phyloP scores from a whole-genome alignment of 2,797 vertebrate species.

The Coranthus polyacanthus region DNA sequence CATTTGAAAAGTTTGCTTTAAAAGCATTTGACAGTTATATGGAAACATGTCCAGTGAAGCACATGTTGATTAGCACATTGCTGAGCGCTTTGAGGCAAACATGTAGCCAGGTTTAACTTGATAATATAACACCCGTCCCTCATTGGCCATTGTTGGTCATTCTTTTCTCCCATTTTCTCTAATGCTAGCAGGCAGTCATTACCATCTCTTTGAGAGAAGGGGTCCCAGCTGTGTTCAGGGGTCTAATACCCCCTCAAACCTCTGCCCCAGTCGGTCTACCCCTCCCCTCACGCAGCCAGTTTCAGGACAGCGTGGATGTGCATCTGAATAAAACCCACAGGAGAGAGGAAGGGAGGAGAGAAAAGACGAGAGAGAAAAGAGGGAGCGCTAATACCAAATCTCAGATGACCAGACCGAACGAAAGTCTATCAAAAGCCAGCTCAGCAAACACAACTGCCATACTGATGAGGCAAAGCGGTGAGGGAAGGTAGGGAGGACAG shows the following conservation, averaged over 20 bases:
- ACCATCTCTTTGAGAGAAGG: constrained; percentile 73
- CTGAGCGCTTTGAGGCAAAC: background rate
- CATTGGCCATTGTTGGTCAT: constrained; percentile 40
- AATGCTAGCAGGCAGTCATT: constrained; percentile 71
- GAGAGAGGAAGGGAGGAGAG: constrained; percentile 11
- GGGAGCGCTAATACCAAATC: constrained; percentile 62
- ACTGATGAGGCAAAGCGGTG: constrained; percentile 61
- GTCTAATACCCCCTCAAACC: constrained; percentile 63
- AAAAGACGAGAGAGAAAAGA: constrained; percentile 10
- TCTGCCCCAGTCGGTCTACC: constrained; percentile 49
- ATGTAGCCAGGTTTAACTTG: constrained; percentile 9
- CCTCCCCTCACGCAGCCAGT: constrained; percentile 36
- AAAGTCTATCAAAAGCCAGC: constrained; percentile 71
- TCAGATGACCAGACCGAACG: constrained; percentile 60
- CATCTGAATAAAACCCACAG: constrained; percentile 59
- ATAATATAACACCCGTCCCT: constrained; percentile 24
- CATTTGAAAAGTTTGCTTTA: too few species aligned
- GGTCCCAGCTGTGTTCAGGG: constrained; percentile 63
- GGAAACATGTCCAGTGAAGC: too few species aligned
- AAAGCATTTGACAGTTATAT: too few species aligned
- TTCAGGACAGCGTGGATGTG: constrained; percentile 31
- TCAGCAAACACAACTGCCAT: constrained; percentile 68
- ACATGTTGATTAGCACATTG: too few species aligned
- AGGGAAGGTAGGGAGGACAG: constrained; percentile 22
- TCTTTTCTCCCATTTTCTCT: constrained; percentile 61